Evolutionary conservation across 2,888 invertebrate genomes (phyloP), one percentile per base, ranked within the genome.

Genomic region (Xiphydria camelus): DNA sequence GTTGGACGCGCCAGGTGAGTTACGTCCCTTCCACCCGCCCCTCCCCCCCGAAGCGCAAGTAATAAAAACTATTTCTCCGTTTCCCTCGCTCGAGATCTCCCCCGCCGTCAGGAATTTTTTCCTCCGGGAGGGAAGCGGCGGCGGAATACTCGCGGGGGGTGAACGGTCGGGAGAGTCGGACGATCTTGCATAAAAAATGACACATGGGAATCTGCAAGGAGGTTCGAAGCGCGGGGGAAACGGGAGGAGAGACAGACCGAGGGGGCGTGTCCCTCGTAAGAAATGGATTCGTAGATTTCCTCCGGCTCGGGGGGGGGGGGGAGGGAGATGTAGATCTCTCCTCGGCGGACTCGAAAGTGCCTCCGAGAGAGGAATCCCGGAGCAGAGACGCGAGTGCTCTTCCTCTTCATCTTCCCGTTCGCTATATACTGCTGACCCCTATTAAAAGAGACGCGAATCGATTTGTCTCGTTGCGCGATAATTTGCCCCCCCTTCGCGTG

Each of bases 1-100:
- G 10, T 42, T 64, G 4, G 41, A 55, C 4, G 51, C 51, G 17
- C 45, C 59, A 20, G 59, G 64, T 65, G 32, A 20, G 35, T 7
- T 10, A 14, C 22, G 7, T 10, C 29, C n/a, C n/a, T n/a, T n/a
- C n/a, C n/a, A n/a, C n/a, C n/a, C n/a, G n/a, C n/a, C n/a, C n/a
- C n/a, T n/a, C n/a, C n/a, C n/a, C n/a, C n/a, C n/a, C n/a, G n/a
- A n/a, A n/a, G n/a, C n/a, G n/a, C n/a, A n/a, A n/a, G n/a, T n/a
- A n/a, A n/a, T n/a, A n/a, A n/a, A n/a, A n/a, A n/a, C n/a, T n/a
- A n/a, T n/a, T n/a, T n/a, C n/a, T n/a, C n/a, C n/a, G n/a, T n/a
- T n/a, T n/a, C n/a, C n/a, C n/a, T n/a, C n/a, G n/a, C n/a, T n/a
- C n/a, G n/a, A n/a, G n/a, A n/a, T n/a, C n/a, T n/a, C n/a, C n/a